Conservation (phyloP, 2,113 vertebrate species). For the Vireo altiloquus region DNA sequence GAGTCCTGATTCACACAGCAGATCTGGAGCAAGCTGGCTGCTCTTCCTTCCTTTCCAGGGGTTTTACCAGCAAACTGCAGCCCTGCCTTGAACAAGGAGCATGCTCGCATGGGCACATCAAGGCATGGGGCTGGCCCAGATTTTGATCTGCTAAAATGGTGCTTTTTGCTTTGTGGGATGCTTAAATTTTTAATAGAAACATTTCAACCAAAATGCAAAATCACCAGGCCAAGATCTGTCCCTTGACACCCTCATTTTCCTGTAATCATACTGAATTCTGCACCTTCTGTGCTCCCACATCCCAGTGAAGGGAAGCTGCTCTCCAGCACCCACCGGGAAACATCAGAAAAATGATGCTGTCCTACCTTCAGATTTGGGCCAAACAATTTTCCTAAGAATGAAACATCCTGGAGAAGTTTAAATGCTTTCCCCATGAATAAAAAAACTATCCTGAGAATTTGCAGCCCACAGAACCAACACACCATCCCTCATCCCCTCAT, state of each 20-base stretch:
- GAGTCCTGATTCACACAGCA: background rate
- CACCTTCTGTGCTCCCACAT: background rate
- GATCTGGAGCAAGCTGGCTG: background rate
- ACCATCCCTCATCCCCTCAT: background rate
- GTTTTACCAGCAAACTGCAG: background rate
- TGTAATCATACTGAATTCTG: background rate
- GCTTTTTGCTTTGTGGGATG: background rate
- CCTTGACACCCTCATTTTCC: background rate
- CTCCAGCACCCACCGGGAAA: background rate
- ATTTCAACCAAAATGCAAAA: background rate
- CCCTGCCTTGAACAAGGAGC: background rate
- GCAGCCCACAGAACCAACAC: background rate
- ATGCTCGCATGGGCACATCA: fast-evolving
- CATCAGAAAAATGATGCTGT: background rate
- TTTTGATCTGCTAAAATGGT: background rate
- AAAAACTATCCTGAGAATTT: background rate
- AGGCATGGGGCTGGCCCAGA: background rate
- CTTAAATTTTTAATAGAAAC: background rate
- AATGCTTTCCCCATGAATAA: background rate
- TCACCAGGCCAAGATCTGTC: background rate
- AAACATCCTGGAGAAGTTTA: background rate
- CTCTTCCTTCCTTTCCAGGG: background rate
- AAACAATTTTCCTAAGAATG: background rate
- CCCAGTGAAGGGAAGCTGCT: background rate
- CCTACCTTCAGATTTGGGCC: background rate